phyloP scores from a whole-genome alignment of 2,888 invertebrate genomes.

The Thereva unica region DNA sequence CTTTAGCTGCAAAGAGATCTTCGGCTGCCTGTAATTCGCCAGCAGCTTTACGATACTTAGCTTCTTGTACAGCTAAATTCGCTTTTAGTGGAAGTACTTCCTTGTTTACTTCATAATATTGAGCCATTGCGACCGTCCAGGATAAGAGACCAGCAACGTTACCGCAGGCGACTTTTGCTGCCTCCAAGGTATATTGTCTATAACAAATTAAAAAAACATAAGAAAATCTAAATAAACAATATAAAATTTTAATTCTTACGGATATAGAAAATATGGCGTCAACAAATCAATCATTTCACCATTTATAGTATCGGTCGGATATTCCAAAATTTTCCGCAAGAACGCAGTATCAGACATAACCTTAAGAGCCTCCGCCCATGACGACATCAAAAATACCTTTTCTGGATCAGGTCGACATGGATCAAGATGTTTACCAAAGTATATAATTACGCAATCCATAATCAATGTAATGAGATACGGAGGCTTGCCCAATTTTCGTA shows the following conservation, averaged over 20 bases:
- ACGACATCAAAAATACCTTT: conserved; percentile 72
- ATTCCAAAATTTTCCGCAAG: conserved; percentile 74
- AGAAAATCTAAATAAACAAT: background rate
- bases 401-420: conserved; percentile 73
- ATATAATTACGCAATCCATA: conserved; percentile 83
- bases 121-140: conserved; percentile 86
- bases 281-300: conserved; percentile 85
- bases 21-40: conserved; percentile 64
- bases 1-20: conserved; percentile 61
- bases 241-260: conserved; percentile 53
- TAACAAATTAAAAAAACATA: conserved; percentile 40
- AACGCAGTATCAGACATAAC: conserved; percentile 84
- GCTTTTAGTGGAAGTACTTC: conserved; percentile 85
- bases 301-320: conserved; percentile 84
- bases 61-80: conserved; percentile 77
- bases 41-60: conserved; percentile 70
- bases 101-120: conserved; percentile 83
- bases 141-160: conserved; percentile 87
- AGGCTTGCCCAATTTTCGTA: conserved; percentile 86
- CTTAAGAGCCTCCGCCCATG: conserved; percentile 86
- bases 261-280: conserved; percentile 73
- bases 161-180: conserved; percentile 84
- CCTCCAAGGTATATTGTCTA: conserved; percentile 74
- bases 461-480: conserved; percentile 87
- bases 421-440: conserved; percentile 78